phyloP scores from a whole-genome alignment of 1,140 invertebrate species.

The Xylocopa sonorina region DNA sequence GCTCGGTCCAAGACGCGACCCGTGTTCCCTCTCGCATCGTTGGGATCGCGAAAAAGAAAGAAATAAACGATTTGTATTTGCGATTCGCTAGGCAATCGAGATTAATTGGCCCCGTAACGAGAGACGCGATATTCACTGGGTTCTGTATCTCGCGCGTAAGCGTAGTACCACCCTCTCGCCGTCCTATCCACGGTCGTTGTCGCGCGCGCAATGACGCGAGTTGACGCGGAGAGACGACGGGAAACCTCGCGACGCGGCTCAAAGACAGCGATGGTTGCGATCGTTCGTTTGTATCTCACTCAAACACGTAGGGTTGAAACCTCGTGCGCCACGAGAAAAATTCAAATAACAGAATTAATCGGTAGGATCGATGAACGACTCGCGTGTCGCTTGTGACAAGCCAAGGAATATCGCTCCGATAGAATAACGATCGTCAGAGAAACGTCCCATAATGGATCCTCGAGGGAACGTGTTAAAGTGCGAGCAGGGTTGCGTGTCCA shows the following conservation, averaged over 20 bases:
- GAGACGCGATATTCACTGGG: slow-evolving; percentile 1
- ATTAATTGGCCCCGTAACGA: slow-evolving; percentile 47
- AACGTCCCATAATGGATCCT: too few species aligned
- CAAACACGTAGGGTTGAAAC: too few species aligned
- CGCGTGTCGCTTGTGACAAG: too few species aligned
- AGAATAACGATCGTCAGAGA: too few species aligned
- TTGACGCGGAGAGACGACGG: background rate
- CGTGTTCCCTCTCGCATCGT: slow-evolving; percentile 1
- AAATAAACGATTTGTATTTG: slow-evolving; percentile 21
- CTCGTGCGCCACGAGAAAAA: too few species aligned
- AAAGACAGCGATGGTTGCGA: too few species aligned
- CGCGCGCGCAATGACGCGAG: background rate
- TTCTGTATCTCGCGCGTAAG: slow-evolving; percentile 18
- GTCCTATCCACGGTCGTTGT: background rate
- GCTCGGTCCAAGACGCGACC: slow-evolving; percentile 8
- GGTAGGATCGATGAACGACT: too few species aligned
- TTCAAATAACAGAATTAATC: too few species aligned
- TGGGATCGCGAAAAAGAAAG: background rate
- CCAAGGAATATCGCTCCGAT: too few species aligned
- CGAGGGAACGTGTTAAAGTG: background rate
- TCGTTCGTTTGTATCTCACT: too few species aligned
- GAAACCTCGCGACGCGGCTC: background rate
- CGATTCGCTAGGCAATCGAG: slow-evolving; percentile 20
- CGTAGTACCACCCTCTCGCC: too few species aligned
- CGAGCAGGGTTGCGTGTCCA: background rate